Base-by-base conservation (phyloP, 2,113 vertebrate species). In the Dipodomys spectabilis region DNA sequence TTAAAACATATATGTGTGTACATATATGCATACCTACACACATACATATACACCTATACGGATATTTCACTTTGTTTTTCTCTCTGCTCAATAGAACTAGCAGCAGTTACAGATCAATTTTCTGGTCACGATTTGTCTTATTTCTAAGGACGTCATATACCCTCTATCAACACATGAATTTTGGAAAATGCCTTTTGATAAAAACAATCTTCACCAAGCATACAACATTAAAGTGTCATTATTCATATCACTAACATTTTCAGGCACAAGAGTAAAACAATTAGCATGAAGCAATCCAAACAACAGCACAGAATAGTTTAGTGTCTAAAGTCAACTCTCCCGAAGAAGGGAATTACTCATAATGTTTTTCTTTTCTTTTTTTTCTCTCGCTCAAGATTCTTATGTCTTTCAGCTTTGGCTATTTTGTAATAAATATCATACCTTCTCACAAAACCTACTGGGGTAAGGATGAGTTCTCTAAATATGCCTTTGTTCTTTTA, bases 341-440 rank as follows among this genome's bases (percentile, higher is more conserved):
- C 0, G 93, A 91, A 95, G 95, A 96, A 97, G 97, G 68, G 90
- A 16, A 60, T n/a, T 92, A 87, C 91, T 96, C 93, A 96, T 93
- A 97, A 60, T 96, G 94, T 95, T 97, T 95, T 32, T 57, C 64
- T n/a, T 28, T 18, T 49, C 22, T 72, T 57, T 57, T 57, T 57
- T 57, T 3, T 57, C 13, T 71, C 9, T 27, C 32, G 82, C 88
- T 30, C 23, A 85, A 95, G 94, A 97, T 97, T 67, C 62, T 93
- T 97, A 84, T 87, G 75, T 97, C 93, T 97, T 96, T 97, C 97
- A 97, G 97, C 97, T 98, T 98, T 98, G 97, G 97, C 96, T 97
- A 94, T 96, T 98, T 97, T 96, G 97, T 96, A 98, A 98, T 98
- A 98, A 98, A 98, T 39, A 98, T 91, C 95, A 97, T 78, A 97